These are phyloP conservation scores for Diplolepis rosae DNA, from an alignment of 2,888 invertebrate species.

Conservation along the genomic window DNA sequence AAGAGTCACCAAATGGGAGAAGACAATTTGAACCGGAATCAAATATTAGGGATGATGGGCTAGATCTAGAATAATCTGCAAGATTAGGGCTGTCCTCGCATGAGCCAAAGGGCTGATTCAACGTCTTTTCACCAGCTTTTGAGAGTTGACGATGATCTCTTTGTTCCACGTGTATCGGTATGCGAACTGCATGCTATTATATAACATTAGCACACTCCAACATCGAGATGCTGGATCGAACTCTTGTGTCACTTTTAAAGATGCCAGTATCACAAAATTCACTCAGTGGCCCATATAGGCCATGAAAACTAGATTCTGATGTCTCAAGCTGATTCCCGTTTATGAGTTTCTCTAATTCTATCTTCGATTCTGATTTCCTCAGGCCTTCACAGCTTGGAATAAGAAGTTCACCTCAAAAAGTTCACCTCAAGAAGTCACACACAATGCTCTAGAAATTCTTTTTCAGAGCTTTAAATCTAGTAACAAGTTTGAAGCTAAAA, in stretches of 20 bases:
- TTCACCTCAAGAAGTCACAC: background rate
- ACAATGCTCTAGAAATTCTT: background rate
- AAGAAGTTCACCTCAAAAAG: background rate
- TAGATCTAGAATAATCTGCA: constrained; percentile 35
- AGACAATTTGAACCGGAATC: constrained; percentile 3
- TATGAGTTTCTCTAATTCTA: background rate
- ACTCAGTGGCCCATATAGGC: constrained; percentile 17
- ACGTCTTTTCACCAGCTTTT: constrained; percentile 95
- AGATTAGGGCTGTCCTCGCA: constrained; percentile 41
- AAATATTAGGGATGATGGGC: constrained; percentile 7
- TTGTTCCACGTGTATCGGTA: constrained; percentile 94
- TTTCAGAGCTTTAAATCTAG: background rate
- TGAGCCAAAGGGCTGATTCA: constrained; percentile 74
- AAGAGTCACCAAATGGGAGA: constrained; percentile 28
- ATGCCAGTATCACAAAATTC: constrained; percentile 54
- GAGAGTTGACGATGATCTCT: constrained; percentile 94
- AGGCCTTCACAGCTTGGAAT: background rate
- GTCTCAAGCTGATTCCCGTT: background rate
- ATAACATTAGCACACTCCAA: constrained; percentile 73
- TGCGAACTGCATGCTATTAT: constrained; percentile 82
- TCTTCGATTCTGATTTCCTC: background rate
- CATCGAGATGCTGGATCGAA: constrained; percentile 68
- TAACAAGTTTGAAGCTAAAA: background rate
- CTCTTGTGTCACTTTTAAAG: constrained; percentile 56
- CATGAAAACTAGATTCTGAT: background rate